These are phyloP conservation scores for Pinna nobilis DNA, from an alignment of 1,140 invertebrate genomes.

Conservation along the genomic window DNA sequence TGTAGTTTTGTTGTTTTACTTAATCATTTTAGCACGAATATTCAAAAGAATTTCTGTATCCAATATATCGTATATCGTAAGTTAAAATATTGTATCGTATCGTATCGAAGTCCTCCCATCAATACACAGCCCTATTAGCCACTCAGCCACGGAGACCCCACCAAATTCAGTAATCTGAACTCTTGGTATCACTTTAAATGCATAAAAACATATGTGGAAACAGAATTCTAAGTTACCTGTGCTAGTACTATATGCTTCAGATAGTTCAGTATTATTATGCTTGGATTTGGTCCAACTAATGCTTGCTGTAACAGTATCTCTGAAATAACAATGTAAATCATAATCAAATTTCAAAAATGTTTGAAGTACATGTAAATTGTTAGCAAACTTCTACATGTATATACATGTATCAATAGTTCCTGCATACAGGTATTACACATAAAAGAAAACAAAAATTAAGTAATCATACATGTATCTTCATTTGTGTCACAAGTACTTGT, in stretches of 20 bases:
- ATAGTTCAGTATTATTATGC: slow-evolving; percentile 92
- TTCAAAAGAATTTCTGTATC: too few relatives aligned
- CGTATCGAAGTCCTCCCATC: too few relatives aligned
- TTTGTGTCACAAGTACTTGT: neutral
- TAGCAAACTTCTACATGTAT: neutral
- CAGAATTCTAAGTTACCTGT: slow-evolving; percentile 76
- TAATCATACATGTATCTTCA: neutral
- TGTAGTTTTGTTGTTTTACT: too few relatives aligned
- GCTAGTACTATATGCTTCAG: slow-evolving; percentile 93
- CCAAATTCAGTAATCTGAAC: neutral
- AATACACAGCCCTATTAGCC: too few relatives aligned
- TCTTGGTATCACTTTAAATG: neutral
- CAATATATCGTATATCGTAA: too few relatives aligned
- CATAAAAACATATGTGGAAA: neutral
- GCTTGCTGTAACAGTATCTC: slow-evolving; percentile 95
- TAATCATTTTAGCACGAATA: too few relatives aligned
- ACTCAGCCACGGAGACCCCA: neutral
- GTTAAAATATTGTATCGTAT: too few relatives aligned
- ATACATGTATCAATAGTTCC: neutral
- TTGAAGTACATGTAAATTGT: neutral
- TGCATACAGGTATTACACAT: neutral
- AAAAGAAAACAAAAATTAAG: neutral
- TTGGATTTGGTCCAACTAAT: slow-evolving; percentile 92
- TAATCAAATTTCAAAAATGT: neutral
- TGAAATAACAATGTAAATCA: slow-evolving; percentile 34